These are phyloP conservation scores for Eristalis arbustorum DNA, from an alignment of 2,888 invertebrate genomes.

Conservation along the genomic window DNA sequence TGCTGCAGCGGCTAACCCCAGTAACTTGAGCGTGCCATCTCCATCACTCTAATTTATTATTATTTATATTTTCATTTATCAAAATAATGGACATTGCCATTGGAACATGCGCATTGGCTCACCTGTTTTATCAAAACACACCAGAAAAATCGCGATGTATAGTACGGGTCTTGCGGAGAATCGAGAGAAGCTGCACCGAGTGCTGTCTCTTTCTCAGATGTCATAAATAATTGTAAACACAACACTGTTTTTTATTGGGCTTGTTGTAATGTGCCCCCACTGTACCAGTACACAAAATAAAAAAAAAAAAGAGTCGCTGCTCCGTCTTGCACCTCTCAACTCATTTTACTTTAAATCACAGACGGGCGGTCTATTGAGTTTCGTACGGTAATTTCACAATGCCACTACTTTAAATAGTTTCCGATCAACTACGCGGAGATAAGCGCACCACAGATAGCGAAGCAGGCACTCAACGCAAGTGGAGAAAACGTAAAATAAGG, in stretches of 20 bases:
- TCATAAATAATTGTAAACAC: slow-evolving; percentile 74
- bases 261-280: slow-evolving; percentile 50
- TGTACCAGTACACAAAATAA: background rate
- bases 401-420: background rate
- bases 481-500: slow-evolving; percentile 53
- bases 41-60: slow-evolving; percentile 57
- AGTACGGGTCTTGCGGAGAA: slow-evolving; percentile 30
- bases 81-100: slow-evolving; percentile 52
- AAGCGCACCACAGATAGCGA: background rate
- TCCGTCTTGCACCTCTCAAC: background rate
- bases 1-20: background rate
- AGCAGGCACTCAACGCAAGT: slow-evolving; percentile 8
- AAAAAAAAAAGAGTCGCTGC: background rate
- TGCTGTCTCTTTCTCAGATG: slow-evolving; percentile 71
- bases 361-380: background rate
- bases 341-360: slow-evolving; percentile 3
- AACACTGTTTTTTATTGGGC: slow-evolving; percentile 58
- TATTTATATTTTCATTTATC: slow-evolving; percentile 66
- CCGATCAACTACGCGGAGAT: background rate
- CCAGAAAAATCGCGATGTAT: slow-evolving; percentile 41
- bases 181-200: slow-evolving; percentile 13
- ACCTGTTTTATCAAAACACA: slow-evolving; percentile 64
- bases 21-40: background rate
- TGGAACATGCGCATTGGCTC: slow-evolving; percentile 48
- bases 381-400: background rate